Conservation (phyloP, 2,113 vertebrate genomes). For the Australoheros scitulus region DNA sequence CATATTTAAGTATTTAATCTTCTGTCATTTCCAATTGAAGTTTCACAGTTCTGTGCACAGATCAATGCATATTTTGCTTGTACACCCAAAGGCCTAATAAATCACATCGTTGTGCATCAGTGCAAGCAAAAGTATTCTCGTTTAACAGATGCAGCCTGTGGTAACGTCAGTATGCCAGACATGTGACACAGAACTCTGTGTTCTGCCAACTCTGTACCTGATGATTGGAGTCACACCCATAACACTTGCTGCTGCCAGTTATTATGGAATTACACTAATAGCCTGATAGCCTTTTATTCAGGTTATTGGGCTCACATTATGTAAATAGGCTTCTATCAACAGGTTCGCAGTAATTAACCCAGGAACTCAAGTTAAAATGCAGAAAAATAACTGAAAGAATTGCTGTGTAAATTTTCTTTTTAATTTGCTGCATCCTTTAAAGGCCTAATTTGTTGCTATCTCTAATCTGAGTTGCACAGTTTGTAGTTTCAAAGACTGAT, state of each 20-base stretch:
- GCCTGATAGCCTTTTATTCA: constrained; percentile 22
- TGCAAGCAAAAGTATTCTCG: background rate
- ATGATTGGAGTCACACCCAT: constrained; percentile 48
- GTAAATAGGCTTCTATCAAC: constrained; percentile 9
- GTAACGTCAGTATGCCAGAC: constrained; percentile 36
- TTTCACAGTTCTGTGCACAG: background rate
- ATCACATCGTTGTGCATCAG: background rate
- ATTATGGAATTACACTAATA: constrained; percentile 38
- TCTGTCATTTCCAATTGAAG: background rate
- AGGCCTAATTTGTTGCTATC: background rate
- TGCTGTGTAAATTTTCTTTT: background rate
- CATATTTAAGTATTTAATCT: background rate
- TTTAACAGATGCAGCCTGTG: constrained; percentile 11
- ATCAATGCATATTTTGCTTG: background rate
- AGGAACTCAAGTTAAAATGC: background rate
- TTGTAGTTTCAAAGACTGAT: background rate
- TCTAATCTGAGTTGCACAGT: background rate
- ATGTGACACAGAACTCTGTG: background rate
- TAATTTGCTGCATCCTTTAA: background rate
- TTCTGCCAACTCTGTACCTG: constrained; percentile 23
- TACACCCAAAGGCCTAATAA: background rate
- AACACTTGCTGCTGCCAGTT: constrained; percentile 22
- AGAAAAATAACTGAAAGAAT: background rate
- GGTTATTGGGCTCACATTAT: constrained; percentile 10
- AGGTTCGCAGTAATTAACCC: constrained; percentile 4